phyloP scores from a whole-genome alignment of 2,113 vertebrate species.

The Bolborhynchus lineola region DNA sequence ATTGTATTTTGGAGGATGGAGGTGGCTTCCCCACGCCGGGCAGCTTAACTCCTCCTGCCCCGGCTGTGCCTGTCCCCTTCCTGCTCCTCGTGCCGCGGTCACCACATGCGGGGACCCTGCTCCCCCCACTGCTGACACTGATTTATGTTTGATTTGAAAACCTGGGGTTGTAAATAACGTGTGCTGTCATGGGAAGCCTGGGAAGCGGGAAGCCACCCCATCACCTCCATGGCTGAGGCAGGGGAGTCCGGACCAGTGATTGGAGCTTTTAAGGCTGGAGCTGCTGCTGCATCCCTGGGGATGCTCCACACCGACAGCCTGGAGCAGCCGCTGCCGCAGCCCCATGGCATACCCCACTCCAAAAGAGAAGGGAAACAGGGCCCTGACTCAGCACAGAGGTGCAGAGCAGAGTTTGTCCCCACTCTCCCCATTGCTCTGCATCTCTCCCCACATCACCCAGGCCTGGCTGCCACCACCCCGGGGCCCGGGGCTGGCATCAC shows the following conservation, averaged over 20 bases:
- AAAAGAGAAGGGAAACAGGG: rapidly evolving
- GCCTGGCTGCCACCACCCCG: rapidly evolving
- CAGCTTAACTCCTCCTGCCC: slow-evolving; percentile 62
- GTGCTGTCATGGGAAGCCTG: slow-evolving; percentile 44
- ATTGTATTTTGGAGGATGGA: slow-evolving; percentile 63
- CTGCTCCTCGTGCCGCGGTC: rapidly evolving
- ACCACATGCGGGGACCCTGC: neutral
- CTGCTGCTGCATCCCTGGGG: neutral
- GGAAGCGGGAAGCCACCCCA: slow-evolving; percentile 36
- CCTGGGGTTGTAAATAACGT: slow-evolving; percentile 53
- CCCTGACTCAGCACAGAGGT: neutral
- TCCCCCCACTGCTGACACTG: neutral
- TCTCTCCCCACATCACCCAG: neutral
- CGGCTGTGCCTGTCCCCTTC: neutral
- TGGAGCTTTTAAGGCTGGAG: neutral
- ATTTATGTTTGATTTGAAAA: slow-evolving; percentile 29
- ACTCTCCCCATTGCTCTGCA: neutral
- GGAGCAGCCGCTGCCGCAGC: rapidly evolving
- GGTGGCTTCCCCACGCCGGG: slow-evolving; percentile 13
- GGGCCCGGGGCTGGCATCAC: neutral
- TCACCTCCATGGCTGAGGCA: neutral
- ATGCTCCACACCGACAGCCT: neutral
- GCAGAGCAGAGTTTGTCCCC: neutral
- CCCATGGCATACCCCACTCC: rapidly evolving
- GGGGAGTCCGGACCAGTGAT: neutral